Evolutionary conservation across 2,797 vertebrate genomes (phyloP).

Genomic region (Coregonus suidteri): DNA sequence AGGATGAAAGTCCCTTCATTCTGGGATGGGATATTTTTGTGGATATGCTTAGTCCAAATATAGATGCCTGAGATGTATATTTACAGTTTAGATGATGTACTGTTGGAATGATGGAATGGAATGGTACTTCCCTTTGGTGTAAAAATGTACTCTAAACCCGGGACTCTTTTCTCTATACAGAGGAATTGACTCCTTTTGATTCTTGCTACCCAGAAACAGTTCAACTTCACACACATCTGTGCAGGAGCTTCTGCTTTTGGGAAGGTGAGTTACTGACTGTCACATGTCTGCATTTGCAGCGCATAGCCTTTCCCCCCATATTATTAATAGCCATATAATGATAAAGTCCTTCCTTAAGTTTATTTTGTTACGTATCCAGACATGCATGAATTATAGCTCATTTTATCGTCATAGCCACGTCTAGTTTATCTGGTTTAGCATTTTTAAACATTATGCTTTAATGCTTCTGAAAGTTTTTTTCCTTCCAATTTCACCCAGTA

Average conservation of each 20-base stretch:
- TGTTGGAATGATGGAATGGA: too few species aligned
- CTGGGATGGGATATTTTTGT: neutral
- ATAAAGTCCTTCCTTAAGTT: neutral
- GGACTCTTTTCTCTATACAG: conserved; percentile 52
- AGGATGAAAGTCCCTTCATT: neutral
- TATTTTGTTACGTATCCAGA: neutral
- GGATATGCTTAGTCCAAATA: neutral
- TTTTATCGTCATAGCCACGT: neutral
- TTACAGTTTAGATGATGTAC: neutral
- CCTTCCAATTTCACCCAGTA: conserved; percentile 24
- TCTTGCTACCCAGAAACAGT: conserved; percentile 83
- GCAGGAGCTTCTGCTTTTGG: conserved; percentile 86
- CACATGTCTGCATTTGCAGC: neutral
- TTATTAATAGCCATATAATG: neutral
- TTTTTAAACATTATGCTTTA: conserved; percentile 23
- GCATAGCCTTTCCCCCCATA: neutral
- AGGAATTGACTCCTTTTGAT: conserved; percentile 86
- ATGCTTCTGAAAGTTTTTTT: conserved; percentile 36
- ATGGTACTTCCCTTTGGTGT: too few species aligned
- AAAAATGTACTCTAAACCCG: neutral
- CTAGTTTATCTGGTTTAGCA: conserved; percentile 21
- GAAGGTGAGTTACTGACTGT: conserved; percentile 70
- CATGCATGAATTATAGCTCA: conserved; percentile 20
- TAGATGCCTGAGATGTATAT: neutral
- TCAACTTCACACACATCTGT: conserved; percentile 85